Conservation (phyloP, 1,140 invertebrate genomes). For the Fopius arisanus region DNA sequence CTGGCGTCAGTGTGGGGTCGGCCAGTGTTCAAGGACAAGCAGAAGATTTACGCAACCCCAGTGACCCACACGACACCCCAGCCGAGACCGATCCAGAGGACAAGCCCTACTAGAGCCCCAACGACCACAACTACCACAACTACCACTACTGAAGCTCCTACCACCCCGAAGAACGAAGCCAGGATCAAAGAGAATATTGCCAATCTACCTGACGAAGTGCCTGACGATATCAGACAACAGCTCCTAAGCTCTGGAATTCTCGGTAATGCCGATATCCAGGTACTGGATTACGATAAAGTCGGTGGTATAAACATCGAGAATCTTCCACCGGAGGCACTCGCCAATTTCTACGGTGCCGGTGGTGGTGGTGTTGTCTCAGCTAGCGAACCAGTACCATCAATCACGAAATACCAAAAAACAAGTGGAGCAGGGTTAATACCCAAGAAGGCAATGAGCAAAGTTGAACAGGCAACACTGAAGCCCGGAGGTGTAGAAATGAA, state of each 20-base stretch:
- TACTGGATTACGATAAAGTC: constrained; percentile 86
- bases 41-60: constrained; percentile 60
- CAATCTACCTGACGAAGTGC: constrained; percentile 84
- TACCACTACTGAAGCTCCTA: constrained; percentile 39
- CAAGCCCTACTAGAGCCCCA: constrained; percentile 35
- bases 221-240: constrained; percentile 83
- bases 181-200: constrained; percentile 66
- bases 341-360: constrained; percentile 82
- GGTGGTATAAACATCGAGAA: constrained; percentile 86
- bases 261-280: constrained; percentile 85
- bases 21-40: constrained; percentile 40
- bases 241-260: constrained; percentile 84
- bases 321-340: constrained; percentile 83
- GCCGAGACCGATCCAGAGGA: constrained; percentile 37
- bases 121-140: constrained; percentile 41
- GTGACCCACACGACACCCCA: constrained; percentile 33
- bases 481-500: constrained; percentile 80
- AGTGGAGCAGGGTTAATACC: constrained; percentile 50
- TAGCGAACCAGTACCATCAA: constrained; percentile 72
- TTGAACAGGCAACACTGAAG: constrained; percentile 62
- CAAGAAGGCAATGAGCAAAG: constrained; percentile 64
- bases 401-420: constrained; percentile 65
- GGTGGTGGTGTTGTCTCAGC: constrained; percentile 70
- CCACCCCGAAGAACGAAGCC: constrained; percentile 60
- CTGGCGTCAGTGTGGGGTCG: constrained; percentile 51